Conservation (phyloP, 2,113 vertebrate species). For the Opisthocomus hoazin region DNA sequence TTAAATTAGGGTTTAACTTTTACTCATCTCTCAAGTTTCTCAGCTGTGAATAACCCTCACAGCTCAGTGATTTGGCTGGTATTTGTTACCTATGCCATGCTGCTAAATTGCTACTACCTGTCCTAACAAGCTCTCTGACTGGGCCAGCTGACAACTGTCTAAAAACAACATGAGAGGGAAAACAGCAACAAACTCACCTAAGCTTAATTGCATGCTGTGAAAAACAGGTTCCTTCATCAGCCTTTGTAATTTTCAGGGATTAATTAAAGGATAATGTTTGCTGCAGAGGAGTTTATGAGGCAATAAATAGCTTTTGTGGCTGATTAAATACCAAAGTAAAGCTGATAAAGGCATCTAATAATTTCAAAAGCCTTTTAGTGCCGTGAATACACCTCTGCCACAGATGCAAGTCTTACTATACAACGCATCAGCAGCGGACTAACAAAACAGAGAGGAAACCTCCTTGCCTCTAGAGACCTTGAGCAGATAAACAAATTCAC, state of each 20-base stretch:
- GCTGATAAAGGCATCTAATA: slow-evolving; percentile 30
- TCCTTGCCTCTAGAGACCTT: background rate
- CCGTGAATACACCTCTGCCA: background rate
- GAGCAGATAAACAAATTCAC: background rate
- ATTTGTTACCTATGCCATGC: background rate
- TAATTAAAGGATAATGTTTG: slow-evolving; percentile 54
- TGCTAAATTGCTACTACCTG: background rate
- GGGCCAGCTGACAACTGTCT: background rate
- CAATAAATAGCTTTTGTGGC: slow-evolving; percentile 46
- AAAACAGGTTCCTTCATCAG: slow-evolving; percentile 8
- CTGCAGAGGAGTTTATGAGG: slow-evolving; percentile 26
- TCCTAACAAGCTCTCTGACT: background rate
- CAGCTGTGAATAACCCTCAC: background rate
- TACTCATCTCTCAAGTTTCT: background rate
- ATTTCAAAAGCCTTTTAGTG: slow-evolving; percentile 6
- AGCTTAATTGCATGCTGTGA: background rate
- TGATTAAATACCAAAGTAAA: slow-evolving; percentile 46
- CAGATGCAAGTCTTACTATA: background rate
- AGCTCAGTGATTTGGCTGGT: background rate
- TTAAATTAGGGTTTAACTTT: slow-evolving; percentile 5
- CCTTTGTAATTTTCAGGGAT: slow-evolving; percentile 20
- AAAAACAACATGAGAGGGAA: slow-evolving; percentile 2
- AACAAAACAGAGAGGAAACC: background rate
- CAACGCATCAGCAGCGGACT: background rate
- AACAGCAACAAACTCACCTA: background rate